These are phyloP conservation scores for Neolamprologus longior DNA, from an alignment of 2,113 vertebrate species.

Conservation along the genomic window DNA sequence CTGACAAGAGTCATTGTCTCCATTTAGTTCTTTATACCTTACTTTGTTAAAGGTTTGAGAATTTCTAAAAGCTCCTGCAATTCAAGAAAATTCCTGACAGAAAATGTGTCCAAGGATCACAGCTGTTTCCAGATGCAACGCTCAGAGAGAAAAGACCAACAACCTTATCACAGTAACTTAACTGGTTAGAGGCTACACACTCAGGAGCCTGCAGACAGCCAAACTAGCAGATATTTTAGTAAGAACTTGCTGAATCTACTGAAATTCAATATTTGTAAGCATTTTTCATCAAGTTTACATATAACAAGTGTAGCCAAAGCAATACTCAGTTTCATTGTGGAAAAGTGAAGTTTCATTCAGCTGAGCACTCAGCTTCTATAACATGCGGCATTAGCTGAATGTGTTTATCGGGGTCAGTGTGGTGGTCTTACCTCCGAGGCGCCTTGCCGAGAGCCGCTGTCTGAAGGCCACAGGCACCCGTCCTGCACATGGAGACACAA, in stretches of 20 bases:
- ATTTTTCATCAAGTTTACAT: not conserved
- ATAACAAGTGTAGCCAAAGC: not conserved
- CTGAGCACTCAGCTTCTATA: not conserved
- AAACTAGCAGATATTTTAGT: not conserved
- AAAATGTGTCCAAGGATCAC: not conserved
- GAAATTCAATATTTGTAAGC: not conserved
- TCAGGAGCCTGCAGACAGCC: not conserved
- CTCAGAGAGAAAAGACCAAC: not conserved
- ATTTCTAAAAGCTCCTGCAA: not conserved
- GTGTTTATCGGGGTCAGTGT: not conserved
- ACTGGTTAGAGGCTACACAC: not conserved
- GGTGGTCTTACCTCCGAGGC: slow-evolving; percentile 62
- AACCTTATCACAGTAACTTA: not conserved
- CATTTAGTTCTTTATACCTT: not conserved
- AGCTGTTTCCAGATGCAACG: not conserved
- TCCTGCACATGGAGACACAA: slow-evolving; percentile 37
- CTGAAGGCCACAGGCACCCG: slow-evolving; percentile 66
- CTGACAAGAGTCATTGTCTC: not conserved
- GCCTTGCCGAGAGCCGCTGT: slow-evolving; percentile 58
- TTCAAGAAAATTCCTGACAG: not conserved
- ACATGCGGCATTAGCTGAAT: not conserved
- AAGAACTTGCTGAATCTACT: not conserved
- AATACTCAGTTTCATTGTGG: not conserved
- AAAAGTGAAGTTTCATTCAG: not conserved
- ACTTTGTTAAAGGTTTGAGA: not conserved